These are phyloP conservation scores for Oxyura jamaicensis DNA, from an alignment of 2,113 vertebrate genomes.

Conservation along the genomic window DNA sequence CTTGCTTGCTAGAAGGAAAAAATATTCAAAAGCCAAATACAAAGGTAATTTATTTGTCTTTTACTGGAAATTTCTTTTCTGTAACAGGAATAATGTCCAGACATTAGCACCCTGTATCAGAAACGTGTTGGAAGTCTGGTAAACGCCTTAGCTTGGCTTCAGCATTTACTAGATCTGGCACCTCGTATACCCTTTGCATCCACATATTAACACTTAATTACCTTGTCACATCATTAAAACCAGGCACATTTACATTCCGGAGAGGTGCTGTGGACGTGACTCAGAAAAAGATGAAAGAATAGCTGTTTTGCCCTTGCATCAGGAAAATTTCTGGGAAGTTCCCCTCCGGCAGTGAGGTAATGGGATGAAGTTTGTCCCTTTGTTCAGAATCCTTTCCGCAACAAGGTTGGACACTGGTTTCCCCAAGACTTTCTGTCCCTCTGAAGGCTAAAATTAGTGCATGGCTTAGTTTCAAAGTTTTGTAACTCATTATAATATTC, in stretches of 20 bases:
- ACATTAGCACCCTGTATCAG: neutral
- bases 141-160: constrained; percentile 50
- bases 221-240: constrained; percentile 61
- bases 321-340: constrained; percentile 68
- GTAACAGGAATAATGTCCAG: neutral
- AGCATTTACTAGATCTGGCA: constrained; percentile 42
- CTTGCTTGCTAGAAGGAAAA: neutral
- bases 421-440: neutral
- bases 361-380: constrained; percentile 1
- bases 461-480: neutral
- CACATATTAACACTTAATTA: constrained; percentile 70
- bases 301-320: constrained; percentile 29
- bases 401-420: neutral
- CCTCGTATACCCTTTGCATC: constrained; percentile 11
- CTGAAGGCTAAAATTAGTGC: constrained; percentile 16
- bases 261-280: constrained; percentile 20
- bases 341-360: constrained; percentile 13
- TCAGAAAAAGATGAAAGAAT: constrained; percentile 73
- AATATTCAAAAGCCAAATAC: neutral
- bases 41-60: constrained; percentile 16
- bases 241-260: constrained; percentile 28
- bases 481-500: neutral
- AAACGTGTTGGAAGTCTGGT: constrained; percentile 5
- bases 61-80: constrained; percentile 4
- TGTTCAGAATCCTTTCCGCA: constrained; percentile 3